Base-by-base conservation (phyloP, 2,113 vertebrate genomes). In the Ptychochromis oligacanthus region DNA sequence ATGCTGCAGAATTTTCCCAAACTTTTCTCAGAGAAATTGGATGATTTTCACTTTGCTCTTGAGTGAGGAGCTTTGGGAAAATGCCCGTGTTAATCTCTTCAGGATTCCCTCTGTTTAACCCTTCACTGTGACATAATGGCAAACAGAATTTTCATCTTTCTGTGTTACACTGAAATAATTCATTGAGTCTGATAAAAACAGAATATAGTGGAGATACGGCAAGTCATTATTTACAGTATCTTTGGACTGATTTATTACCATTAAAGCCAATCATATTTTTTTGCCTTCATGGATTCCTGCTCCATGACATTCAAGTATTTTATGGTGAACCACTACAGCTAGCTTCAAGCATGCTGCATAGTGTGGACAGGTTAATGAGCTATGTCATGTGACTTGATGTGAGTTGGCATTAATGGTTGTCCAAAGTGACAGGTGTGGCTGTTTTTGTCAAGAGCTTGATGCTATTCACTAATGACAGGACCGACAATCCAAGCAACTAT, bases 21-120 rank as follows among this genome's bases (percentile, higher is more conserved):
- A 93, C 80, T 90, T 89, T 88, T 86, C 79, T 82, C 67, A 31
- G 74, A 79, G 76, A 94, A 91, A 91, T 85, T 84, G 90, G 81
- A 90, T 75, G 77, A 87, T 87, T 93, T 93, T 87, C 86, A 89
- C 85, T 93, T 83, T 86, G 67, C 83, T 90, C 81, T 91, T 17
- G 20, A 86, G 64, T 59, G 58, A 82, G 80, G 81, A 79, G 84
- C 83, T 90, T 80, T 78, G 83, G 79, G 85, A 88, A 67, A 56
- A 75, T 49, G 84, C 40, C 86, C 56, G 38, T 54, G 75, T 81
- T 92, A 92, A 93, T 93, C 91, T 89, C 74, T 70, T 84, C 80
- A 79, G 87, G 86, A 87, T 85, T 85, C 72, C 75, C 64, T 79
- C 83, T 24, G 58, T 87, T 81, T 75, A 87, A 83, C 74, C 76